Evolutionary conservation across 2,888 invertebrate species (phyloP).

Genomic region (Synergus gifuensis): DNA sequence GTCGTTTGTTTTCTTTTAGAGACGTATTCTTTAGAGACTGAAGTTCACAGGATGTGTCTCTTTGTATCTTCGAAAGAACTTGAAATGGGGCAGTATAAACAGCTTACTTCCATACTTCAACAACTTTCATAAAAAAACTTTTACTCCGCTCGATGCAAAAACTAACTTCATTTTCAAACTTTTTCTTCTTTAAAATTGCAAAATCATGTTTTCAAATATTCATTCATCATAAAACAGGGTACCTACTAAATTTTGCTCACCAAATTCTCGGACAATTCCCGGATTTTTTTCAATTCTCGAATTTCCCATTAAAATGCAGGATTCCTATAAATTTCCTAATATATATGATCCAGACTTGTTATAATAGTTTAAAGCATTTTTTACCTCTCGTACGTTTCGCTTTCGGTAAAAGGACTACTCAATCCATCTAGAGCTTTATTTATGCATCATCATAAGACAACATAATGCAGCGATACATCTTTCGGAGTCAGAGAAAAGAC

Average conservation of each 20-base stretch:
- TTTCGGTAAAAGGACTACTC: not conserved
- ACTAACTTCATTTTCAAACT: not conserved
- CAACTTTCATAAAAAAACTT: not conserved
- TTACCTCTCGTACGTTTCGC: no score
- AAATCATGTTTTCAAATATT: not conserved
- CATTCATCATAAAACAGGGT: not conserved
- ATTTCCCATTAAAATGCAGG: no score
- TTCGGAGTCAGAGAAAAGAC: slow-evolving; percentile 3
- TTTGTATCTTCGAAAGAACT: slow-evolving; percentile 12
- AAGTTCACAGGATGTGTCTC: not conserved
- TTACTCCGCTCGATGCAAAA: not conserved
- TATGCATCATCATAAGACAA: not conserved
- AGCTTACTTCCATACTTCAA: not conserved
- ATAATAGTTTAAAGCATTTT: no score
- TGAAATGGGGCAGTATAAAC: not conserved
- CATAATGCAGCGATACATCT: not conserved
- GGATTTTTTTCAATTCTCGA: no score
- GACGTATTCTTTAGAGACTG: not conserved
- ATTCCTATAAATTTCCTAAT: no score
- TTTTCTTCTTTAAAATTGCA: not conserved
- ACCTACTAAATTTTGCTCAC: no score
- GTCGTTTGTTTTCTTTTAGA: slow-evolving; percentile 1
- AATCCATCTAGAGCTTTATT: not conserved
- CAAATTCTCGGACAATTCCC: no score
- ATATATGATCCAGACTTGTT: no score